Evolutionary conservation across 2,113 vertebrate species (phyloP).

Genomic region (Crotalus tigris): DNA sequence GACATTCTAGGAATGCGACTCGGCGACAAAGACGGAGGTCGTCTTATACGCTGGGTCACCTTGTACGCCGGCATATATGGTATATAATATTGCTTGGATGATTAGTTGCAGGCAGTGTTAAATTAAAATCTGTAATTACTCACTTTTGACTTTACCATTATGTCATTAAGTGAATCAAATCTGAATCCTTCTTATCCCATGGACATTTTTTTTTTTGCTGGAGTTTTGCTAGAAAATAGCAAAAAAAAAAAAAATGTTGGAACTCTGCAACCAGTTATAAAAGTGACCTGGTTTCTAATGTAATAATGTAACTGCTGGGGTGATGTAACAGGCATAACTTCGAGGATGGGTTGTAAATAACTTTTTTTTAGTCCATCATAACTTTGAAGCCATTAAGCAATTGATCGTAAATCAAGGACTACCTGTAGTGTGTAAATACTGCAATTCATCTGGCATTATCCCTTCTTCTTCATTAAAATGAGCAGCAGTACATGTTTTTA

Average conservation of each 20-base stretch:
- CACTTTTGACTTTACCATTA: neutral
- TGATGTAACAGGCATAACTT: neutral
- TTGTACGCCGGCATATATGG: too few species aligned
- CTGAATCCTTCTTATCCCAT: neutral
- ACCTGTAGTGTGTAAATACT: neutral
- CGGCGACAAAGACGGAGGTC: too few species aligned
- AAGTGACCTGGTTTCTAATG: neutral
- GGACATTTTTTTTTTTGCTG: neutral
- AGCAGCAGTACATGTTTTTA: neutral
- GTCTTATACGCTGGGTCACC: too few species aligned
- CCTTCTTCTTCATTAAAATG: neutral
- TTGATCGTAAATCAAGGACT: neutral
- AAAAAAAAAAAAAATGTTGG: too few species aligned
- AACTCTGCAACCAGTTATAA: neutral
- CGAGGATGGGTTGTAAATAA: neutral
- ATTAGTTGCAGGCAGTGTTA: neutral
- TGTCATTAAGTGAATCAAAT: neutral
- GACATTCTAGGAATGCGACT: too few species aligned
- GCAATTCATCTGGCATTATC: neutral
- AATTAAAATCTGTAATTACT: neutral
- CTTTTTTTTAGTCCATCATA: neutral
- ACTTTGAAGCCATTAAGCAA: neutral
- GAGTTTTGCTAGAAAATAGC: neutral
- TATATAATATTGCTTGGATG: neutral
- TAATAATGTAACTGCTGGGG: neutral